These are phyloP conservation scores for Periophthalmodon schlosseri DNA, from an alignment of 2,113 vertebrate species.

Conservation along the genomic window DNA sequence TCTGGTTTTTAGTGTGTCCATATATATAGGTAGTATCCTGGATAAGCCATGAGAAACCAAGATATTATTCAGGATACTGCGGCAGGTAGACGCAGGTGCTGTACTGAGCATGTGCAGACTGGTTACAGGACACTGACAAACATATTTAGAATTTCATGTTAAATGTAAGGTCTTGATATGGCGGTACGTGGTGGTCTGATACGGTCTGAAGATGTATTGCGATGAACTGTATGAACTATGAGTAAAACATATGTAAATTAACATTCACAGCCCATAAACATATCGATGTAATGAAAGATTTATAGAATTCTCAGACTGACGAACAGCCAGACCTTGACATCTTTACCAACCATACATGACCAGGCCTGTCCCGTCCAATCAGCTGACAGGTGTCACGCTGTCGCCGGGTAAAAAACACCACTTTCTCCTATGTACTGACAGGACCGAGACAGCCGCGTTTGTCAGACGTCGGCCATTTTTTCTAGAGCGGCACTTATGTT, in stretches of 20 bases:
- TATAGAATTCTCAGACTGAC: slow-evolving; percentile 9
- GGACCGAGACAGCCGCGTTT: slow-evolving; percentile 51
- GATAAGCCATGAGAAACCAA: too few relatives aligned
- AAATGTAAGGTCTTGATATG: too few relatives aligned
- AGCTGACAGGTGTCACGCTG: slow-evolving; percentile 42
- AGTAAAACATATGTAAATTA: background rate
- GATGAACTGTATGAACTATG: background rate
- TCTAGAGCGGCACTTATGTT: slow-evolving; percentile 26
- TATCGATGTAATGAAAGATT: too few relatives aligned
- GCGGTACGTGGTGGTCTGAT: too few relatives aligned
- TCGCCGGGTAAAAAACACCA: slow-evolving; percentile 23
- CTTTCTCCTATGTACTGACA: slow-evolving; percentile 41
- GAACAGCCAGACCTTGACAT: slow-evolving; percentile 29
- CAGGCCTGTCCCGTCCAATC: slow-evolving; percentile 40
- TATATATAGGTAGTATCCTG: too few relatives aligned
- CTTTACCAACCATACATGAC: slow-evolving; percentile 26
- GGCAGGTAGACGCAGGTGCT: too few relatives aligned
- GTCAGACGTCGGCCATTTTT: slow-evolving; percentile 43
- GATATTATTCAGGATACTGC: too few relatives aligned
- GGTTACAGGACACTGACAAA: too few relatives aligned
- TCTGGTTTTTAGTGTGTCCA: too few relatives aligned
- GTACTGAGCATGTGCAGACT: too few relatives aligned
- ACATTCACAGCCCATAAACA: background rate
- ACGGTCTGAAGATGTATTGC: too few relatives aligned
- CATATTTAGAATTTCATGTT: too few relatives aligned